phyloP scores from a whole-genome alignment of 1,140 invertebrate genomes.

The Teleopsis dalmanni region DNA sequence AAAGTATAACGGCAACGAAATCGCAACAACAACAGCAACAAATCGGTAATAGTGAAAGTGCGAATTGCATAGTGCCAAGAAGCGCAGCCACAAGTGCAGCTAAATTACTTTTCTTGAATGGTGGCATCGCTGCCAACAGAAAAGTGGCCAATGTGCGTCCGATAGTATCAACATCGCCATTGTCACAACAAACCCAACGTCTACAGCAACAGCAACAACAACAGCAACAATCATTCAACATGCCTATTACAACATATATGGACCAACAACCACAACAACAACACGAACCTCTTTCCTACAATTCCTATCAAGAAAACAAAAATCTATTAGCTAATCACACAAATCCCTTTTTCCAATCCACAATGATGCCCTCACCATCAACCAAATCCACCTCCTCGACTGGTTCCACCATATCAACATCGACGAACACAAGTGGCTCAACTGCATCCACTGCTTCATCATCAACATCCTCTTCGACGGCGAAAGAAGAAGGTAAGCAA shows the following conservation, averaged over 20 bases:
- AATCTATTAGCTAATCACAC: slow-evolving; percentile 35
- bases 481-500: slow-evolving; percentile 39
- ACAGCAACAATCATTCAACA: slow-evolving; percentile 10
- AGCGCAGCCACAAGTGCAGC: slow-evolving; percentile 12
- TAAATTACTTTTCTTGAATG: slow-evolving; percentile 30
- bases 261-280: slow-evolving; percentile 10
- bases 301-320: slow-evolving; percentile 14
- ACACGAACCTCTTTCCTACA: slow-evolving; percentile 1
- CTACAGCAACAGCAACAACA: slow-evolving; percentile 7
- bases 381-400: slow-evolving; percentile 37
- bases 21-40: slow-evolving; percentile 2
- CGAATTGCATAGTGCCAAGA: slow-evolving; percentile 7
- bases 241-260: too few relatives aligned
- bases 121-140: slow-evolving; percentile 24
- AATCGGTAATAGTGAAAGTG: slow-evolving; percentile 26
- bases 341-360: slow-evolving; percentile 37
- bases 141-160: slow-evolving; percentile 42
- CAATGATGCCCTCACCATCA: slow-evolving; percentile 40
- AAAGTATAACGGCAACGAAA: neutral
- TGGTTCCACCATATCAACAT: slow-evolving; percentile 36
- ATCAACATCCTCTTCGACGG: neutral
- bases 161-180: slow-evolving; percentile 28
- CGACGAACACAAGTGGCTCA: slow-evolving; percentile 19
- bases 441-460: slow-evolving; percentile 13
- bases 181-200: slow-evolving; percentile 8